Evolutionary conservation across 2,797 vertebrate genomes (phyloP).

Genomic region (Acridotheres tristis): DNA sequence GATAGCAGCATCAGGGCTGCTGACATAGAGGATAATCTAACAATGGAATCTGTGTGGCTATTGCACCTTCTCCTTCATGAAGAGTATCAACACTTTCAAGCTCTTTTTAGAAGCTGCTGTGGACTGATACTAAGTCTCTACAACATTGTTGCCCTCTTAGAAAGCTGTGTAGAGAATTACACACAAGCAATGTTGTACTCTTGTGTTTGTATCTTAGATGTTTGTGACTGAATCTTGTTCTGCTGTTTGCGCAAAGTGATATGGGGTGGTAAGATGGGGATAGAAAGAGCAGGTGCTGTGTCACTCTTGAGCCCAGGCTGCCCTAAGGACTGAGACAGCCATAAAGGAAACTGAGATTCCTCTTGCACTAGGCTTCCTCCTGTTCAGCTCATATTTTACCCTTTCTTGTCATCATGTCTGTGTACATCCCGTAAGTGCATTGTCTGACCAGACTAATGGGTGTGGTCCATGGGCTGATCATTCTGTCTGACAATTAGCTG

Average conservation of each 20-base stretch:
- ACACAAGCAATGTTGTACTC: not conserved
- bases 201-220: not conserved
- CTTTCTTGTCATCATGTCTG: not conserved
- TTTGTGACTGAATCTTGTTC: not conserved
- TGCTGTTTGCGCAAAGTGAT: fast-evolving
- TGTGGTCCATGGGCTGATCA: not conserved
- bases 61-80: not conserved
- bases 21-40: not conserved
- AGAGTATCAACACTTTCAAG: not conserved
- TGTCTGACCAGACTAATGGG: not conserved
- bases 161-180: not conserved
- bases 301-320: not conserved
- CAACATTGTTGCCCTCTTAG: not conserved
- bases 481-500: not conserved
- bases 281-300: not conserved
- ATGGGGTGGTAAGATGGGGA: conserved; percentile 2
- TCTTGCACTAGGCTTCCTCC: not conserved
- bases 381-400: not conserved
- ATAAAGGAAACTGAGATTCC: not conserved
- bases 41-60: not conserved
- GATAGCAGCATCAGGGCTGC: not conserved
- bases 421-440: not conserved
- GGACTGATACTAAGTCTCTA: not conserved
- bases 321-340: not conserved
- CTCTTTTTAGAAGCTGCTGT: not conserved